A percentile compares a stretch with the other conserved stretches of the same genome.
These are phyloP conservation scores for Dicentrarchus labrax DNA, from an alignment of 2,113 vertebrate species.

Conservation along the genomic window DNA sequence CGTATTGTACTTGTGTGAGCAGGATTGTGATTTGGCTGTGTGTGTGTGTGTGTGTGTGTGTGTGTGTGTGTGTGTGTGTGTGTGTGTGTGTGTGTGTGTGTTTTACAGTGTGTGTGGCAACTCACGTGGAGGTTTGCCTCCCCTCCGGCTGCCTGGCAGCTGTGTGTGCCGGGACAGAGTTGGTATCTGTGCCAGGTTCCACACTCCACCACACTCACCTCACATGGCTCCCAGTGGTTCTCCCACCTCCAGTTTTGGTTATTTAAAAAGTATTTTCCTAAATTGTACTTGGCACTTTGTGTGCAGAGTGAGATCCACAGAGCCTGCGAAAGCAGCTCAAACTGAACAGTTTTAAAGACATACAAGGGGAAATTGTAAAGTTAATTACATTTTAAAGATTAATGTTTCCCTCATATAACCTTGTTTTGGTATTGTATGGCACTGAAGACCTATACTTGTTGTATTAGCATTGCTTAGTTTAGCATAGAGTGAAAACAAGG, in stretches of 20 bases:
- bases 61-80: background rate
- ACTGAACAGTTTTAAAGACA: slow-evolving; percentile 12
- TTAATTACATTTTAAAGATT: background rate
- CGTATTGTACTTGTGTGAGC: background rate
- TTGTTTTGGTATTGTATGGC: background rate
- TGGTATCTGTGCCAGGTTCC: slow-evolving; percentile 62
- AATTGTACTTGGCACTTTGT: slow-evolving; percentile 57
- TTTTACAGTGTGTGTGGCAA: slow-evolving; percentile 30
- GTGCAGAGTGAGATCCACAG: slow-evolving; percentile 35
- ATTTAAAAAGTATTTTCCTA: slow-evolving; percentile 61
- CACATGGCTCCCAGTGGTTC: slow-evolving; percentile 59
- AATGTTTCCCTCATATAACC: background rate
- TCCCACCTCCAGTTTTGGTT: slow-evolving; percentile 60
- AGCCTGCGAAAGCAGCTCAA: slow-evolving; percentile 18
- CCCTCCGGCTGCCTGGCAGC: slow-evolving; percentile 34
- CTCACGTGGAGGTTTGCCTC: slow-evolving; percentile 48
- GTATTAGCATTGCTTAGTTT: background rate
- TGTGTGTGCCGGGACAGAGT: slow-evolving; percentile 18
- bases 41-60: background rate
- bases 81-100: slow-evolving; percentile 2
- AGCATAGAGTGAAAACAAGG: background rate
- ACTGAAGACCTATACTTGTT: background rate
- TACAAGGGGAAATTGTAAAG: background rate
- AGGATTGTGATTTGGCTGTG: background rate
- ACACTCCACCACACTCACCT: slow-evolving; percentile 63